Percentiles rank a stretch among this genome's conserved stretches.
These are phyloP conservation scores for Acrobasis consociella DNA, from an alignment of 2,888 invertebrate species.

Conservation along the genomic window DNA sequence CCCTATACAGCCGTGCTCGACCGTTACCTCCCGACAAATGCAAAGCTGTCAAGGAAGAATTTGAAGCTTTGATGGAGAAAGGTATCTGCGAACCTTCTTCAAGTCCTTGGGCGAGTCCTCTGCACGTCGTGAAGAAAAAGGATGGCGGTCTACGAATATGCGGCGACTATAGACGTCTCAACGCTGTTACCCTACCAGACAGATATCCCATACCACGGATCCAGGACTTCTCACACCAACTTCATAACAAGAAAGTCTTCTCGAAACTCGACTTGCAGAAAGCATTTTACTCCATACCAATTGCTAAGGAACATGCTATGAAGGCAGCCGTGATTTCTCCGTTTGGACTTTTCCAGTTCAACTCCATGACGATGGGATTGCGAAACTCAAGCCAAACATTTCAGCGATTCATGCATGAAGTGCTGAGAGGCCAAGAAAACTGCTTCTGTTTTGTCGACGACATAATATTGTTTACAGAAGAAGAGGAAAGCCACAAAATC, in stretches of 20 bases:
- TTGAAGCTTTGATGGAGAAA: constrained; percentile 17
- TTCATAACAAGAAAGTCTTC: constrained; percentile 21
- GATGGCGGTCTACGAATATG: constrained; percentile 31
- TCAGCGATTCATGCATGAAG: constrained; percentile 39
- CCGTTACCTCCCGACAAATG: constrained; percentile 21
- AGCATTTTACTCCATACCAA: constrained; percentile 24
- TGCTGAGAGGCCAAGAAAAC: constrained; percentile 31
- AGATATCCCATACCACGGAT: constrained; percentile 12
- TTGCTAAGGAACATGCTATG: constrained; percentile 21
- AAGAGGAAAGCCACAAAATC: neutral
- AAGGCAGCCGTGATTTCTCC: constrained; percentile 44
- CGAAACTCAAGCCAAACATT: constrained; percentile 44
- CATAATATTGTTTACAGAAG: constrained; percentile 7
- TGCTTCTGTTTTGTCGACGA: constrained; percentile 22
- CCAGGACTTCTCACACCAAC: constrained; percentile 4
- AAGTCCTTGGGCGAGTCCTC: constrained; percentile 32
- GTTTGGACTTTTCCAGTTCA: constrained; percentile 45
- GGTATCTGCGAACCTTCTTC: constrained; percentile 32
- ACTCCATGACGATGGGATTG: constrained; percentile 43
- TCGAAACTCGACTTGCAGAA: constrained; percentile 25
- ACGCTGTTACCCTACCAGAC: constrained; percentile 7
- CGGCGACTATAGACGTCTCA: constrained; percentile 16
- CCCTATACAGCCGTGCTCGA: no score
- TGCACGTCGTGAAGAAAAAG: constrained; percentile 41
- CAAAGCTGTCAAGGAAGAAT: neutral